Percentiles rank a stretch among this genome's conserved stretches.
phyloP scores from a whole-genome alignment of 2,888 invertebrate genomes.

The Syrphus vitripennis region DNA sequence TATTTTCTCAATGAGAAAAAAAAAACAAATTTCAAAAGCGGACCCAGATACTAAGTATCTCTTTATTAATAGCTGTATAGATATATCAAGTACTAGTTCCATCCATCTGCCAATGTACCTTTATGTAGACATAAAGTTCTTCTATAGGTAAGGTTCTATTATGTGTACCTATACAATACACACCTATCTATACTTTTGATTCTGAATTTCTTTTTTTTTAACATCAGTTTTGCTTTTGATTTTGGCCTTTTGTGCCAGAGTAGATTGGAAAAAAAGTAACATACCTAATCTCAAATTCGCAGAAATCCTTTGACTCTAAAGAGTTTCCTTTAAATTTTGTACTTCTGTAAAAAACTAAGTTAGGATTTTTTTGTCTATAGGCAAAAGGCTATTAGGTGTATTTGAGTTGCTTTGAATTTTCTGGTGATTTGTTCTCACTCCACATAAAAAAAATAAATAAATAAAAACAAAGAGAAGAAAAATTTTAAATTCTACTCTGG shows the following conservation, averaged over 20 bases:
- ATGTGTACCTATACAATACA: background rate
- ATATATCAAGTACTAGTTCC: no score
- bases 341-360: background rate
- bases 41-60: background rate
- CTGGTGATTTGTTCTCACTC: background rate
- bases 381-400: no score
- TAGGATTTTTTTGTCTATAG: background rate
- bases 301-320: background rate
- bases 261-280: background rate
- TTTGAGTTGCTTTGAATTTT: background rate
- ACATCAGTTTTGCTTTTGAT: background rate
- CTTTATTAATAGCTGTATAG: background rate
- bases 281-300: background rate
- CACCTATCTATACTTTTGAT: background rate
- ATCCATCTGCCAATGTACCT: background rate
- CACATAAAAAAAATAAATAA: background rate
- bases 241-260: background rate
- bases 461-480: background rate
- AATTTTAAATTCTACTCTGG: background rate
- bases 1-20: background rate
- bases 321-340: background rate
- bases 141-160: no score
- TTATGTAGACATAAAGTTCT: background rate
- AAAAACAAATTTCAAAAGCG: background rate
- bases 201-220: background rate